Base-by-base conservation (phyloP, 2,888 invertebrate species). In the Thalpophila matura region DNA sequence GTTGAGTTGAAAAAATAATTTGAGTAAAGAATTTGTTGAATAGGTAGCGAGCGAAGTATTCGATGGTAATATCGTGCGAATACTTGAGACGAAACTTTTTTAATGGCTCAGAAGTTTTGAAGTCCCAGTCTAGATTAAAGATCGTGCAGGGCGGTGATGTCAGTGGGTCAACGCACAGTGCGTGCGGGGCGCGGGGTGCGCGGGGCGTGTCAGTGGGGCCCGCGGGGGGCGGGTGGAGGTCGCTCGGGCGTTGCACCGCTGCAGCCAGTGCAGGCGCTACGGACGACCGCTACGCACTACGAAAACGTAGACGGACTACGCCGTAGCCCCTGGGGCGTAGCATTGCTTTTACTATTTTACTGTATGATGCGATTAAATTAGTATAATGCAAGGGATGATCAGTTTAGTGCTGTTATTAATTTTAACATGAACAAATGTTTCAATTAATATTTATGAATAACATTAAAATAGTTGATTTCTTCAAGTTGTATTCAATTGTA, bases 131-230 rank as follows among this genome's bases (percentile, higher is more conserved):
- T 88, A 88, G 91, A 91, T 92, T 90, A 93, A 92, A 93, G 92
- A 93, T 93, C 95, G 95, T 92, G 89, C 91, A 91, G 91, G 89
- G 87, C 87, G 83, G 81, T 86, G 88, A 87, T 93, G 93, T 93
- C 93, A 94, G 92, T 94, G 91, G 94, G 94, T 94, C 94, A 91
- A 91, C 91, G 93, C 93, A 93, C 92, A 91, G 93, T 92, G 94
- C 94, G 94, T 92, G 89, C 83, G 84, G 85, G 80, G 85, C 74
- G 82, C 75, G 82, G 82, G 85, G 83, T 77, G 76, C 80, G 80
- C 74, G 80, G 71, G 77, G 66, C 65, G 66, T 69, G 71, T 56
- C 69, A 70, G 73, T 55, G 62, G 68, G 65, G 61, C 22, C 16
- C 53, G 33, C 42, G 43, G 54, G 62, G 53, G 79, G 80, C 80